Evolutionary conservation across 2,113 vertebrate genomes (phyloP).

Genomic region (Psophia crepitans): DNA sequence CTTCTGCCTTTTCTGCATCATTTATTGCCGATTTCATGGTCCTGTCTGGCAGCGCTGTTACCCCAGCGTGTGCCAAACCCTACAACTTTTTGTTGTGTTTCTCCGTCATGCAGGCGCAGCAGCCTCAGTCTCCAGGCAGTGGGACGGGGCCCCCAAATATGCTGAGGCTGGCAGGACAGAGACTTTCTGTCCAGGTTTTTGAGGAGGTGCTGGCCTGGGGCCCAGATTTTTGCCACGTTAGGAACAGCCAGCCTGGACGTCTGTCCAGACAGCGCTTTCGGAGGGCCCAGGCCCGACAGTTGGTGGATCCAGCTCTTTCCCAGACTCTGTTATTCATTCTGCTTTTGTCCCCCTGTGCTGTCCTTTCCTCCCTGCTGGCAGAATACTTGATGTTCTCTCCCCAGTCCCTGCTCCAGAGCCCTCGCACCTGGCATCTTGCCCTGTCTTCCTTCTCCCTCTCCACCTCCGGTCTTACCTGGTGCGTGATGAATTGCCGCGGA

Average conservation of each 20-base stretch:
- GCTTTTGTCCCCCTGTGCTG: not conserved
- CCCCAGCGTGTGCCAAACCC: not conserved
- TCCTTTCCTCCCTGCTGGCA: not conserved
- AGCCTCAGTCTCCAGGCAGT: slow-evolving; percentile 15
- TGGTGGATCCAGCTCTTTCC: slow-evolving; percentile 1
- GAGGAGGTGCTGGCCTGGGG: not conserved
- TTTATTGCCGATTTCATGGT: not conserved
- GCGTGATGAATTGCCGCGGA: not conserved
- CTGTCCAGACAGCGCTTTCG: not conserved
- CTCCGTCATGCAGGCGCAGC: not conserved
- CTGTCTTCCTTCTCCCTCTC: not conserved
- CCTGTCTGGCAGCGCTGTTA: not conserved
- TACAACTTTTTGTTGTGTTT: not conserved
- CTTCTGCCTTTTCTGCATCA: not conserved
- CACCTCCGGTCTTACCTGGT: not conserved
- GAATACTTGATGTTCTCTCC: not conserved
- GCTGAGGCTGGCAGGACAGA: not conserved
- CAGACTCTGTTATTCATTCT: not conserved
- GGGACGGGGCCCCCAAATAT: not conserved
- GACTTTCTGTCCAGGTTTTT: not conserved
- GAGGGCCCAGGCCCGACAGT: not conserved
- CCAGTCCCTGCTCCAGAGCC: not conserved
- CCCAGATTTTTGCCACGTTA: not conserved
- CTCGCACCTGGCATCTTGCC: not conserved
- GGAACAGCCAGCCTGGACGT: not conserved